These are phyloP conservation scores for Antheraea mylitta DNA, from an alignment of 1,140 invertebrate species.

Conservation along the genomic window DNA sequence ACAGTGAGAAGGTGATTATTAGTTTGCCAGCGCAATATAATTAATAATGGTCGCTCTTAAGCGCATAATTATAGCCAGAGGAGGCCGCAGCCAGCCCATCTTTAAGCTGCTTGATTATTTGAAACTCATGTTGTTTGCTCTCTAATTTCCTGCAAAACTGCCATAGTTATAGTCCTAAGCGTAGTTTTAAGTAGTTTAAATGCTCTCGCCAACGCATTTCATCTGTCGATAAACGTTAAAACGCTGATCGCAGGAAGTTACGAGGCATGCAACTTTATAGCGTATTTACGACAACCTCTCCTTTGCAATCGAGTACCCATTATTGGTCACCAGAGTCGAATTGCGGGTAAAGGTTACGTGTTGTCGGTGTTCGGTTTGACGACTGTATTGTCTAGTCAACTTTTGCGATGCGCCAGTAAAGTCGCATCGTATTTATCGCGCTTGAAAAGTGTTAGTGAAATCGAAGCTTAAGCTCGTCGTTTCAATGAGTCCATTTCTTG, in stretches of 20 bases:
- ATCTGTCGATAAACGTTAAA: conserved; percentile 28
- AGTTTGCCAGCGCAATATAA: too few relatives aligned
- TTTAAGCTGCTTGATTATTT: conserved; percentile 61
- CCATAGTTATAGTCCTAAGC: conserved; percentile 57
- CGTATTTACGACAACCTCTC: conserved; percentile 1
- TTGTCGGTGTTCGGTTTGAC: conserved; percentile 20
- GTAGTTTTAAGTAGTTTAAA: conserved; percentile 47
- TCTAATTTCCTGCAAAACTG: conserved; percentile 60
- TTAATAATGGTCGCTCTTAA: background rate
- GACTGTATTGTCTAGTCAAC: conserved; percentile 47
- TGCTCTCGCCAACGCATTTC: conserved; percentile 27
- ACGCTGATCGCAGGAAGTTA: conserved; percentile 47
- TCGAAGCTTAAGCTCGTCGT: conserved; percentile 31
- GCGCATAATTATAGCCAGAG: background rate
- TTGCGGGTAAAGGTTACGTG: background rate
- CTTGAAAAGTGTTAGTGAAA: conserved; percentile 28
- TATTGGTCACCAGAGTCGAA: background rate
- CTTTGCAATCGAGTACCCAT: background rate
- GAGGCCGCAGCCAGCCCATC: conserved; percentile 40
- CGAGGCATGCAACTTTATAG: conserved; percentile 37
- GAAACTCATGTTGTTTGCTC: conserved; percentile 56
- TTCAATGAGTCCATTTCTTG: conserved; percentile 13
- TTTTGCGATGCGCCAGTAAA: conserved; percentile 36
- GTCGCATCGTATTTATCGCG: conserved; percentile 35
- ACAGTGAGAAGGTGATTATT: background rate